Base-by-base conservation (phyloP, 2,797 vertebrate genomes). In the Rhabdomys pumilio region DNA sequence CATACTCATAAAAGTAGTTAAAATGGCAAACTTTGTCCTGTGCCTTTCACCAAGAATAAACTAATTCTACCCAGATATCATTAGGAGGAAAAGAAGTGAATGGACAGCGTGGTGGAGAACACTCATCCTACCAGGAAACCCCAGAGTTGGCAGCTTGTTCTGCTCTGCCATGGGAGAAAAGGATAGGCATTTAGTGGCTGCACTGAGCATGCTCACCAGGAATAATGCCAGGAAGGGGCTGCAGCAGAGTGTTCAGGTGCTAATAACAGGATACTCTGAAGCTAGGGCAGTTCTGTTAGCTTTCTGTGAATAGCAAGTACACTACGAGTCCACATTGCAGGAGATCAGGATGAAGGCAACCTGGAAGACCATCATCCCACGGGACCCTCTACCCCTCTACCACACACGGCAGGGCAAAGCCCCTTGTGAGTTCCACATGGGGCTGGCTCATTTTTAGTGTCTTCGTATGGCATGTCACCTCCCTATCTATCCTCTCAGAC, bases 351-450 rank as follows among this genome's bases (percentile, higher is more conserved):
- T 4, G 20, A 55, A 44, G 86, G 19, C 12, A 50, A 12, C 2
- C 44, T n/a, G 63, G n/a, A 38, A 47, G 88, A 75, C 44, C 34
- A 67, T 31, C 38, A 55, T 7, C n/a, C 17, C 1, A 13, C 17
- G 63, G 61, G 22, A 1, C 1, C 50, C 5, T 82, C 3, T 20
- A 26, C 72, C 1, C 50, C 5, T 82, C 3, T 20, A 26, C 72
- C 75, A 69, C 22, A n/a, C 19, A 31, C 9, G 31, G 0, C 0
- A 17, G 2, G 55, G 73, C 57, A 89, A 3, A 3, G 1, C n/a
- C 22, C 2, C 22, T 73, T 75, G 29, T 41, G 44, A 84, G 4
- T 41, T 38, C 12, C 31, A 82, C 17, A 1, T 0, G 1, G 0
- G 15, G 24, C 7, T 63, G 76, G 41, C 41, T 63, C 44, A 75